phyloP scores from a whole-genome alignment of 2,113 vertebrate genomes.

The Antechinus stuartii region DNA sequence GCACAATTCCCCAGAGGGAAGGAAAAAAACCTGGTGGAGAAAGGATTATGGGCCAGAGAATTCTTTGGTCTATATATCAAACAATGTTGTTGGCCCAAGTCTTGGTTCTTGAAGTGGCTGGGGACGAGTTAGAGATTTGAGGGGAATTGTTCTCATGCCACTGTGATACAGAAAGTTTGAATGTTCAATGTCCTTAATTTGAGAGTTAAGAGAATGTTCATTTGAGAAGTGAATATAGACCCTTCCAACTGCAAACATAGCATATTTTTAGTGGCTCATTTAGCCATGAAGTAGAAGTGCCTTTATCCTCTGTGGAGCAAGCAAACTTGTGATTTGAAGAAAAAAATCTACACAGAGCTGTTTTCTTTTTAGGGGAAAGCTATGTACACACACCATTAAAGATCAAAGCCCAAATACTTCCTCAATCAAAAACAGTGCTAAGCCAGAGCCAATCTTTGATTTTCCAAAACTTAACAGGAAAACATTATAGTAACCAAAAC shows the following conservation, averaged over 20 bases:
- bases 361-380: constrained; percentile 69
- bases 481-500: constrained; percentile 51
- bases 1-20: background rate
- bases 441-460: constrained; percentile 48
- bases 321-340: constrained; percentile 32
- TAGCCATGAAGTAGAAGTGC: constrained; percentile 53
- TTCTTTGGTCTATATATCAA: background rate
- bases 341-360: constrained; percentile 40
- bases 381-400: constrained; percentile 48
- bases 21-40: background rate
- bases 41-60: background rate
- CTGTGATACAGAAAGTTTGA: constrained; percentile 76
- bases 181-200: constrained; percentile 70
- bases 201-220: constrained; percentile 77
- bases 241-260: constrained; percentile 75
- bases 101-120: constrained; percentile 40
- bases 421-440: constrained; percentile 66
- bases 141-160: constrained; percentile 55
- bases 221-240: constrained; percentile 71
- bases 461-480: constrained; percentile 42
- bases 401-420: constrained; percentile 66
- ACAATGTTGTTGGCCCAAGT: background rate
- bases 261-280: constrained; percentile 71
- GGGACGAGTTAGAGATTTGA: constrained; percentile 54
- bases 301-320: constrained; percentile 21